phyloP scores from a whole-genome alignment of 2,797 vertebrate species.

The Nasua narica region DNA sequence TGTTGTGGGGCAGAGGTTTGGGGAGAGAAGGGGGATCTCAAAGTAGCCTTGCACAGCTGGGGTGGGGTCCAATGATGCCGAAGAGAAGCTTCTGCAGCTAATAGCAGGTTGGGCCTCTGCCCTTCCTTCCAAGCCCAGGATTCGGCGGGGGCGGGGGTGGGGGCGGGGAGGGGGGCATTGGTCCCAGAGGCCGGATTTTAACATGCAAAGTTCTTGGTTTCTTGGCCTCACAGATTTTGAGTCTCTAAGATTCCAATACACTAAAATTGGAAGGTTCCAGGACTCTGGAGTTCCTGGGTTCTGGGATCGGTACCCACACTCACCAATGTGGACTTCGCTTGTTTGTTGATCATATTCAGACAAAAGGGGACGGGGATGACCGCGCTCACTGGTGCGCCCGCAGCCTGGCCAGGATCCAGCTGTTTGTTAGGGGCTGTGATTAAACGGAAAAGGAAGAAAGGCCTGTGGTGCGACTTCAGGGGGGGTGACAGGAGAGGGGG shows the following conservation, averaged over 20 bases:
- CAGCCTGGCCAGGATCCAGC: too few relatives aligned
- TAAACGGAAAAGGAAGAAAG: neutral
- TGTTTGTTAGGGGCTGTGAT: neutral
- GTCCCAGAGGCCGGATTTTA: neutral
- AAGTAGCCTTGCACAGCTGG: neutral
- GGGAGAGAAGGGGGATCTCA: neutral
- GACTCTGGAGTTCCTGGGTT: neutral
- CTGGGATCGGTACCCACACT: neutral
- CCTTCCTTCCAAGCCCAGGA: neutral
- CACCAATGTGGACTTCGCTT: accelerated
- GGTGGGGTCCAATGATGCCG: neutral
- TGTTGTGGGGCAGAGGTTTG: neutral
- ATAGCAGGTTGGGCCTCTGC: neutral
- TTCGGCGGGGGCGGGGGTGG: too few relatives aligned
- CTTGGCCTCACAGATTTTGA: neutral
- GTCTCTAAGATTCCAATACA: neutral
- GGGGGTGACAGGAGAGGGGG: neutral
- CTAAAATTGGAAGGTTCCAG: neutral
- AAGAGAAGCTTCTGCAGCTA: neutral
- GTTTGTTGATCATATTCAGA: neutral
- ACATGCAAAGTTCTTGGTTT: neutral
- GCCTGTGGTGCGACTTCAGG: neutral
- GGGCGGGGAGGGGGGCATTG: neutral
- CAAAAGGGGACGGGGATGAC: neutral
- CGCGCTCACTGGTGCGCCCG: accelerated